phyloP scores from a whole-genome alignment of 2,113 vertebrate species.

The Podarcis raffonei region DNA sequence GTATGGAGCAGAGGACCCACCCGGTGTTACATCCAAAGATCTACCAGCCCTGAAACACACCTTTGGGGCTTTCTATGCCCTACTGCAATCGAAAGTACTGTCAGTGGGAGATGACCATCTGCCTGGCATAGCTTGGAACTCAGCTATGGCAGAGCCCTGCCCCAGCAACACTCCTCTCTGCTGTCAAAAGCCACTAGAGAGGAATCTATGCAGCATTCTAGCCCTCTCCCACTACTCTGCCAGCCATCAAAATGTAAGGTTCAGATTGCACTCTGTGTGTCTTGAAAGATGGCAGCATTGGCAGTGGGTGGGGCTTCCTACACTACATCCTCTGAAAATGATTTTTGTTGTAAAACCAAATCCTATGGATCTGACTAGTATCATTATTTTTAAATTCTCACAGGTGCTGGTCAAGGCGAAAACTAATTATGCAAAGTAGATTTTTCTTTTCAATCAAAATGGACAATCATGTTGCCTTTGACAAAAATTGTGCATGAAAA shows the following conservation, averaged over 20 bases:
- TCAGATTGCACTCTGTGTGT: not conserved
- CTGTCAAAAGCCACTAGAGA: no score
- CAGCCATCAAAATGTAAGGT: not conserved
- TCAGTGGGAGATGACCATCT: no score
- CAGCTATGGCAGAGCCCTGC: no score
- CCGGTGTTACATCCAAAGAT: no score
- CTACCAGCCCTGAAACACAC: no score
- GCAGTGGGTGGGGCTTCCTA: not conserved
- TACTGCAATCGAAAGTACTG: no score
- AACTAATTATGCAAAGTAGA: slow-evolving; percentile 43
- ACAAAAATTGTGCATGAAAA: slow-evolving; percentile 52
- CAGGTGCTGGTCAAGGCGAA: slow-evolving; percentile 34
- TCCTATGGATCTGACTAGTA: not conserved
- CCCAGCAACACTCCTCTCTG: no score
- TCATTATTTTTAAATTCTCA: slow-evolving; percentile 35
- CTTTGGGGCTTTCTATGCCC: no score
- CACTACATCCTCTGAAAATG: not conserved
- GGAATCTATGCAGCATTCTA: not conserved
- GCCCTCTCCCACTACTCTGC: not conserved
- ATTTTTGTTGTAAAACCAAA: not conserved
- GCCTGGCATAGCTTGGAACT: no score
- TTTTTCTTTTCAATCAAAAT: slow-evolving; percentile 54
- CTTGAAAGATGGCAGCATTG: slow-evolving; percentile 17
- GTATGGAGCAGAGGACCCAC: no score
- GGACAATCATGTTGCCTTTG: slow-evolving; percentile 66